phyloP scores from a whole-genome alignment of 2,113 vertebrate species.

The Microcebus lehilahytsara region DNA sequence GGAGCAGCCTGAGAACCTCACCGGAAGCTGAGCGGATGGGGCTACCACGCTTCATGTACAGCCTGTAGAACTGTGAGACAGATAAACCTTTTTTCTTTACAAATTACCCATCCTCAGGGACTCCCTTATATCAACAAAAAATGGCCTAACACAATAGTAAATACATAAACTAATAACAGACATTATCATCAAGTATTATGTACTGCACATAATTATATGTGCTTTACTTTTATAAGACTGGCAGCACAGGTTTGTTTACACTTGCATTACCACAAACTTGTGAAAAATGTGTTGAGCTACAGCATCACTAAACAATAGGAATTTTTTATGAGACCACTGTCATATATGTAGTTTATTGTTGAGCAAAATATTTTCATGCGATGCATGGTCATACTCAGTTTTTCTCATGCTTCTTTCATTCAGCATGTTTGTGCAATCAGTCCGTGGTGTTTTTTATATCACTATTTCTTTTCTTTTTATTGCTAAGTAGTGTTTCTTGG shows the following conservation, averaged over 20 bases:
- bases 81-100: background rate
- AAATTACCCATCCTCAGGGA: background rate
- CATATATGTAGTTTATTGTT: no score
- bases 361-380: no score
- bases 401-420: no score
- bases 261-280: background rate
- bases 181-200: background rate
- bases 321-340: background rate
- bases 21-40: background rate
- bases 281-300: background rate
- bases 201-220: background rate
- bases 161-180: background rate
- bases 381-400: no score
- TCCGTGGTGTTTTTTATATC: no score
- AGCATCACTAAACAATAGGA: background rate
- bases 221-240: background rate
- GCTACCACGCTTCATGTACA: background rate
- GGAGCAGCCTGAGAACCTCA: background rate
- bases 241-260: background rate
- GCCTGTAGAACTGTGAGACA: background rate
- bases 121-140: background rate
- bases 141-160: background rate
- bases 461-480: background rate
- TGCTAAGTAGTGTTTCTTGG: background rate
- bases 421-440: no score